These are phyloP conservation scores for Stenchaetothrips biformis DNA, from an alignment of 2,888 invertebrate species.

Conservation along the genomic window DNA sequence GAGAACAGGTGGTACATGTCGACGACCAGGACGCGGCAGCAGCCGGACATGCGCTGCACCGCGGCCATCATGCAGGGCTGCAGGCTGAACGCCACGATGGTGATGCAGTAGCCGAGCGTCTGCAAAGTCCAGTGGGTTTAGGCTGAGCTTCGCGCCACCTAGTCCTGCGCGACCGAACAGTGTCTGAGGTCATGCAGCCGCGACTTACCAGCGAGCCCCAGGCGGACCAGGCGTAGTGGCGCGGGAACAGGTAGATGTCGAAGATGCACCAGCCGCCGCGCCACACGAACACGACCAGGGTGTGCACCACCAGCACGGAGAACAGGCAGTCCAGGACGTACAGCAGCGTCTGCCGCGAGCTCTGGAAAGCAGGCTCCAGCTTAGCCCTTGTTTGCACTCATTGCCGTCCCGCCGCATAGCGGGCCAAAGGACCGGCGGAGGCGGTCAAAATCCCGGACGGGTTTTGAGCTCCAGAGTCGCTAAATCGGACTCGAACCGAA, in stretches of 20 bases:
- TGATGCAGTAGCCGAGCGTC: conserved; percentile 69
- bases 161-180: too few species aligned
- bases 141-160: too few species aligned
- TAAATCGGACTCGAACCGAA: too few species aligned
- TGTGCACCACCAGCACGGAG: conserved; percentile 77
- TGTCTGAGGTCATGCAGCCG: background rate
- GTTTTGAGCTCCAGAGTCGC: too few species aligned
- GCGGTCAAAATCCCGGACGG: too few species aligned
- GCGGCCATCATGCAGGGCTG: conserved; percentile 70
- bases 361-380: conserved; percentile 14
- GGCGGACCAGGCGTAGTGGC: conserved; percentile 60
- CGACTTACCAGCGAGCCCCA: conserved; percentile 73
- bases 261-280: conserved; percentile 78
- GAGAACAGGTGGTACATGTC: conserved; percentile 72
- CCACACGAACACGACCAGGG: conserved; percentile 84
- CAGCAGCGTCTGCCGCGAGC: conserved; percentile 44
- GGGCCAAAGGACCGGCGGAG: too few species aligned
- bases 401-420: too few species aligned
- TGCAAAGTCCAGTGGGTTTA: conserved; percentile 42
- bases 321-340: conserved; percentile 81
- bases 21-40: conserved; percentile 62
- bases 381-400: background rate
- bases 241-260: conserved; percentile 74
- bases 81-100: conserved; percentile 65
- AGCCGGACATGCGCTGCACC: conserved; percentile 62